phyloP scores from a whole-genome alignment of 2,113 vertebrate genomes.

The Gallinago undulata region DNA sequence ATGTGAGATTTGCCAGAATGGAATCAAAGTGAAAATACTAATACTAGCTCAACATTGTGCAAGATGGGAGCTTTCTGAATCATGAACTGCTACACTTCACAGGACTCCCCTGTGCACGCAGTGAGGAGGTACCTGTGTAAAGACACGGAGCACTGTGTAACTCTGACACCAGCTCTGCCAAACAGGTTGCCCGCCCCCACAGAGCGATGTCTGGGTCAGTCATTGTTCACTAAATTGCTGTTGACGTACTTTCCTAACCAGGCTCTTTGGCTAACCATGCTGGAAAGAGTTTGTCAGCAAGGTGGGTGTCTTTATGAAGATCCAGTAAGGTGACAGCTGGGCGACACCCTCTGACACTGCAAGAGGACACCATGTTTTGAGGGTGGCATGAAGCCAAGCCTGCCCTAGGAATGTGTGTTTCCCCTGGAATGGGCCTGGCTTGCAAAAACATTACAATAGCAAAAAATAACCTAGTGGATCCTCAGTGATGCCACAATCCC shows the following conservation, averaged over 20 bases:
- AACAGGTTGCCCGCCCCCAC: background rate
- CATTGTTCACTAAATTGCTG: background rate
- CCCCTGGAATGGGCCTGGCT: background rate
- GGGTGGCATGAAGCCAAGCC: background rate
- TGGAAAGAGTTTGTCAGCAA: background rate
- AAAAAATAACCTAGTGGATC: background rate
- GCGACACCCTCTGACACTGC: background rate
- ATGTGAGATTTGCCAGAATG: background rate
- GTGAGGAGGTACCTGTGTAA: background rate
- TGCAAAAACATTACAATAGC: background rate
- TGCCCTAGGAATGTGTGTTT: background rate
- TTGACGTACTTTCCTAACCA: background rate
- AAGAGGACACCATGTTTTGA: background rate
- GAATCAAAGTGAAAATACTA: background rate
- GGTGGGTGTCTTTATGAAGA: background rate
- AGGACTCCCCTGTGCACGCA: background rate
- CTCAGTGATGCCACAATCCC: background rate
- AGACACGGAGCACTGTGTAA: background rate
- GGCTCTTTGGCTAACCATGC: background rate
- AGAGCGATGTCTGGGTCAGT: fast-evolving
- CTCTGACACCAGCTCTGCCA: background rate
- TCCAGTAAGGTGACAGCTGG: background rate
- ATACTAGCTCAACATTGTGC: background rate
- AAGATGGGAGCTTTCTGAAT: background rate
- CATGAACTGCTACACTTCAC: background rate